Evolutionary conservation across 2,113 vertebrate species (phyloP).

Genomic region (Calcarius ornatus): DNA sequence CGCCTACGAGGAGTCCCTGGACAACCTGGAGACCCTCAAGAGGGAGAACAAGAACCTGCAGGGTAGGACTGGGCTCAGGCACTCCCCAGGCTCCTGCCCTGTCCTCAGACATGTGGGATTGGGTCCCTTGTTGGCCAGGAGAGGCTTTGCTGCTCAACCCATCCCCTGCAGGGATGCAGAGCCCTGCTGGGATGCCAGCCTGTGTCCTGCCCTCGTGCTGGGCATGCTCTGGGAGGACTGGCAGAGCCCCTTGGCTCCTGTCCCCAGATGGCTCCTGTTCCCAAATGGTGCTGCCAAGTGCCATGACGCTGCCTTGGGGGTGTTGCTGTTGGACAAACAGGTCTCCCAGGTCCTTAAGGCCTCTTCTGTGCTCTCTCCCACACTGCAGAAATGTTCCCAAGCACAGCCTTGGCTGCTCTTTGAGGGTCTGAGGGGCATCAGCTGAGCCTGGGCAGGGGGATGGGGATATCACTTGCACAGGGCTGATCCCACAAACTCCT

Average conservation of each 20-base stretch:
- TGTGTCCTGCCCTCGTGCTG: background rate
- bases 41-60: conserved; percentile 95
- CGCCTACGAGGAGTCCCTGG: conserved; percentile 87
- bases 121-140: background rate
- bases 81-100: background rate
- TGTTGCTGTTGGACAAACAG: background rate
- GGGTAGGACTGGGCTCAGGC: conserved; percentile 64
- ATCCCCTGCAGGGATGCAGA: background rate
- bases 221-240: background rate
- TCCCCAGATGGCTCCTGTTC: background rate
- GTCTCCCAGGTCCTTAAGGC: background rate
- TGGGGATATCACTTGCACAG: accelerated
- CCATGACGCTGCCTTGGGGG: background rate
- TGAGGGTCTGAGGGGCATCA: background rate
- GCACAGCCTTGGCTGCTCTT: background rate
- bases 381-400: background rate
- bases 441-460: background rate
- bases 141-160: background rate
- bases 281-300: accelerated
- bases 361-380: background rate
- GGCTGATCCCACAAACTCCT: background rate
- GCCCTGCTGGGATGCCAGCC: background rate
- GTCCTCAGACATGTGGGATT: background rate
- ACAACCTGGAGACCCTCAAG: conserved; percentile 87
- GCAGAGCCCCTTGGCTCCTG: background rate